Percentiles rank a stretch among this genome's conserved stretches.
phyloP scores from a whole-genome alignment of 2,113 vertebrate species.

The Anguilla japonica region DNA sequence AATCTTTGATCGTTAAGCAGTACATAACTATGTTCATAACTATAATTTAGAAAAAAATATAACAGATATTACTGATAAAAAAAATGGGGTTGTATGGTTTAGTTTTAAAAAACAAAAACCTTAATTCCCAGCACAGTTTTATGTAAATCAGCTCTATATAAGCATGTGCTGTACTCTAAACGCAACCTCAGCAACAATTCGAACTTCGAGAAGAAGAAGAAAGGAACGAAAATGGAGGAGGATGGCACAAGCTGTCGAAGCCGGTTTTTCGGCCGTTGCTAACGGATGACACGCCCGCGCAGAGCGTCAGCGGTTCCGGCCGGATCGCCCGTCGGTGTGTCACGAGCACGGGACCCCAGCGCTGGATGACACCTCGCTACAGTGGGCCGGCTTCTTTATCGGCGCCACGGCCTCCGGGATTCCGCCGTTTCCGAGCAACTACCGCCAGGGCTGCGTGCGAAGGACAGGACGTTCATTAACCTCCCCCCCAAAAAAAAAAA shows the following conservation, averaged over 20 bases:
- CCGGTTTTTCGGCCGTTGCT: neutral
- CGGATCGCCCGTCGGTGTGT: conserved; percentile 26
- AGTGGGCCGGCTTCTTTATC: neutral
- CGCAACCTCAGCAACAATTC: neutral
- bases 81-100: too few species aligned
- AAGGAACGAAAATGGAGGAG: neutral
- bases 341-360: conserved; percentile 5
- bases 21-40: too few species aligned
- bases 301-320: neutral
- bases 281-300: neutral
- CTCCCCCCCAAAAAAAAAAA: neutral
- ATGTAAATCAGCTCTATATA: neutral
- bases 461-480: neutral
- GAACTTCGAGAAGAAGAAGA: neutral
- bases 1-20: too few species aligned
- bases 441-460: too few species aligned
- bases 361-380: conserved; percentile 17
- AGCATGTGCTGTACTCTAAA: neutral
- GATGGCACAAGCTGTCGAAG: neutral
- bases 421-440: neutral
- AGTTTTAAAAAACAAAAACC: conserved; percentile 1
- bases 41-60: too few species aligned
- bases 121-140: neutral
- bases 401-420: neutral
- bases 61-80: too few species aligned